Evolutionary conservation across 2,888 invertebrate genomes (phyloP).

Genomic region (Metallyticus violacea): DNA sequence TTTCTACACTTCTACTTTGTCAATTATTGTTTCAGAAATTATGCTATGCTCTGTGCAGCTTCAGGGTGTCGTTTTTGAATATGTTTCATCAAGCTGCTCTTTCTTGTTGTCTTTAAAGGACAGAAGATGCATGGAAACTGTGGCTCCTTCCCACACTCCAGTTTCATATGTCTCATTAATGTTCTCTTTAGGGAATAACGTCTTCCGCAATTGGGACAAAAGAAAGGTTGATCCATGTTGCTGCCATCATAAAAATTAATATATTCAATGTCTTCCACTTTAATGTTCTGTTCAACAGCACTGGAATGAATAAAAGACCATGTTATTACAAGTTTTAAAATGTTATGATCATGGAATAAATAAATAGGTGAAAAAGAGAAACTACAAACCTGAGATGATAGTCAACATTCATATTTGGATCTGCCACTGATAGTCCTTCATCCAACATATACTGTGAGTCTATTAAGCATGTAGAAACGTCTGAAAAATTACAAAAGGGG

Average conservation of each 20-base stretch:
- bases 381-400: neutral
- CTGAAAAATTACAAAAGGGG: neutral
- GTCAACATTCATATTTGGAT: neutral
- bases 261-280: neutral
- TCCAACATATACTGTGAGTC: neutral
- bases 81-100: constrained; percentile 30
- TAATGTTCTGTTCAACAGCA: neutral
- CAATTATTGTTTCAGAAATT: neutral
- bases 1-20: too few relatives aligned
- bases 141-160: constrained; percentile 41
- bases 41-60: neutral
- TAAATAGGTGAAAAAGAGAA: neutral
- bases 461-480: neutral
- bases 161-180: constrained; percentile 39
- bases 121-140: constrained; percentile 45
- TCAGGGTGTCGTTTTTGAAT: constrained; percentile 11
- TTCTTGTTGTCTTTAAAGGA: constrained; percentile 41
- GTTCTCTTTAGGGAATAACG: constrained; percentile 38
- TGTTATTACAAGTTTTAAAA: neutral
- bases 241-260: neutral
- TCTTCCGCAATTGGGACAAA: constrained; percentile 42
- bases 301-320: neutral
- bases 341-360: neutral
- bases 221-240: neutral
- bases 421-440: neutral